These are phyloP conservation scores for Corella eumyota DNA, from an alignment of 23 tunicate genomes.

Conservation along the genomic window DNA sequence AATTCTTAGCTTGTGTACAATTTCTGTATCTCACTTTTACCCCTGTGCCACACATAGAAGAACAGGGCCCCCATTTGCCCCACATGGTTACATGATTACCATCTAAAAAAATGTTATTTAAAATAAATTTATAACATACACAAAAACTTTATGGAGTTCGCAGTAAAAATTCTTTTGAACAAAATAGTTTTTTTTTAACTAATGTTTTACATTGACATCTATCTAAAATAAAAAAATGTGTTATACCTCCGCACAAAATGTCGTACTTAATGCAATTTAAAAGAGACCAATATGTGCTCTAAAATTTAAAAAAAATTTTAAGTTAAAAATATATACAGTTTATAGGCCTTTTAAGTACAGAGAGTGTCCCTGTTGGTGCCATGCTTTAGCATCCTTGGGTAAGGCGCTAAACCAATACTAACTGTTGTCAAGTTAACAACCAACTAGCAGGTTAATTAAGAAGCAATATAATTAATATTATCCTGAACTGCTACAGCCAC, in stretches of 20 bases:
- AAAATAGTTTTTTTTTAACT: neutral
- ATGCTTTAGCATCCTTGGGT: too few relatives aligned
- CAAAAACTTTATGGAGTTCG: too few relatives aligned
- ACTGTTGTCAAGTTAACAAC: too few relatives aligned
- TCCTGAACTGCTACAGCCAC: too few relatives aligned
- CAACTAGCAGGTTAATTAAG: too few relatives aligned
- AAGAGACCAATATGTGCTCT: conserved; percentile 25
- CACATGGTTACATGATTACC: conserved; percentile 4
- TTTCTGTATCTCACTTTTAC: conserved; percentile 21
- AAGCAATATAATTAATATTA: too few relatives aligned
- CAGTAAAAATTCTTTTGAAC: too few relatives aligned
- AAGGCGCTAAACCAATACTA: too few relatives aligned
- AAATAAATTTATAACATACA: too few relatives aligned
- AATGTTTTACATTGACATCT: neutral
- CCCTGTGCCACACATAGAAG: conserved; percentile 44
- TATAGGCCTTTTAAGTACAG: too few relatives aligned
- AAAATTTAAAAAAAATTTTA: conserved; percentile 1
- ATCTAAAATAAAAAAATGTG: neutral
- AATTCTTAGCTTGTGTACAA: conserved; percentile 6
- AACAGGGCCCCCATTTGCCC: conserved; percentile 29
- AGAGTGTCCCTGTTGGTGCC: too few relatives aligned
- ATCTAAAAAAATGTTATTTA: neutral
- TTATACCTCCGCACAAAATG: conserved; percentile 23
- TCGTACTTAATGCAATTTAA: conserved; percentile 36
- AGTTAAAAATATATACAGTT: too few relatives aligned